Percentiles rank a stretch among this genome's conserved stretches.
These are phyloP conservation scores for Pachliopta kotzebuea DNA, from an alignment of 2,888 invertebrate genomes.

Conservation along the genomic window DNA sequence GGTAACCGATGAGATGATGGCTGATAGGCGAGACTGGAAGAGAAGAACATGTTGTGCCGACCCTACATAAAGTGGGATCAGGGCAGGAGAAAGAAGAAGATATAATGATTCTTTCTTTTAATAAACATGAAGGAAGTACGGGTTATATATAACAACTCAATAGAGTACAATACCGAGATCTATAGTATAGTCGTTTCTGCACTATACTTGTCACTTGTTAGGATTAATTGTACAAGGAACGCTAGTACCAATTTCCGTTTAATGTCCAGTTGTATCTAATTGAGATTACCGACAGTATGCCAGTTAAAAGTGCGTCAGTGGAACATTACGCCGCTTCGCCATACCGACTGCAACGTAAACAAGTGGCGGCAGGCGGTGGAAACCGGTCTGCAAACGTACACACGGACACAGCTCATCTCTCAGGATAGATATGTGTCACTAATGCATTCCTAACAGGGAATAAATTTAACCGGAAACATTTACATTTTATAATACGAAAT, in stretches of 20 bases:
- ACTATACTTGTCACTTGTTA: neutral
- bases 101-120: too few relatives aligned
- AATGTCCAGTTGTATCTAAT: constrained; percentile 3
- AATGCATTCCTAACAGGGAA: neutral
- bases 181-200: neutral
- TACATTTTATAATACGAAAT: neutral
- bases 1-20: too few relatives aligned
- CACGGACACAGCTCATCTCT: neutral
- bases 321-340: constrained; percentile 11
- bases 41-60: too few relatives aligned
- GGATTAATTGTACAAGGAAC: neutral
- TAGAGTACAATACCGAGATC: neutral
- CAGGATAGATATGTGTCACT: constrained; percentile 20
- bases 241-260: constrained; percentile 3
- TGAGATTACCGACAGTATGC: constrained; percentile 7
- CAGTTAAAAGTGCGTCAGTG: constrained; percentile 17
- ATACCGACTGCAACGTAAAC: constrained; percentile 18
- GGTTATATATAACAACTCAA: neutral
- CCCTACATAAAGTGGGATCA: too few relatives aligned
- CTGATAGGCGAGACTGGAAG: too few relatives aligned
- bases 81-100: too few relatives aligned
- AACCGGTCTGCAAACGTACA: constrained; percentile 12
- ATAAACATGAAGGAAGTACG: too few relatives aligned
- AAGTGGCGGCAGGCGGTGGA: constrained; percentile 3
- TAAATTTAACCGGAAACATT: neutral